phyloP scores from a whole-genome alignment of 2,113 vertebrate species.

The Agelaius phoeniceus region DNA sequence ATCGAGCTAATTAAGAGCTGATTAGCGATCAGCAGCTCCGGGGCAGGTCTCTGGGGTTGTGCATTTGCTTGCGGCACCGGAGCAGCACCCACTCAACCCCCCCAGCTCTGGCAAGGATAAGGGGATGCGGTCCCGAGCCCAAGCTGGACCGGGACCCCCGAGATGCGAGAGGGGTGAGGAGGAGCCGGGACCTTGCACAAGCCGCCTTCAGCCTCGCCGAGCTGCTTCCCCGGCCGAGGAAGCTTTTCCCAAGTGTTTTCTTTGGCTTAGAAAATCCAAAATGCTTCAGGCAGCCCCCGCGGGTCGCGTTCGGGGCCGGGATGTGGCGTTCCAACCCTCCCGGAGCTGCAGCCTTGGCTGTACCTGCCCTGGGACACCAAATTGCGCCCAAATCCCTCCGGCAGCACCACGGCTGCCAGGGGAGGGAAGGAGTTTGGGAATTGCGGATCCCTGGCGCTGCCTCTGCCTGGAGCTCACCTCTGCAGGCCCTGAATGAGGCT shows the following conservation, averaged over 20 bases:
- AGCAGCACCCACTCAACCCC: neutral
- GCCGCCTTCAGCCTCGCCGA: neutral
- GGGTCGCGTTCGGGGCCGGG: accelerated
- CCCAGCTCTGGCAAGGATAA: neutral
- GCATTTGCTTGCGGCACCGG: neutral
- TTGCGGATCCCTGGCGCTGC: accelerated
- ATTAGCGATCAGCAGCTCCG: neutral
- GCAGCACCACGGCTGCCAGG: neutral
- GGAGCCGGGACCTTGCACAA: accelerated
- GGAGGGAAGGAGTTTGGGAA: neutral
- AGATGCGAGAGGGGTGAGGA: neutral
- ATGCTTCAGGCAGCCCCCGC: neutral
- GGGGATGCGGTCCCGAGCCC: neutral
- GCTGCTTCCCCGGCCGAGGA: neutral
- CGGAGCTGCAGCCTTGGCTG: neutral
- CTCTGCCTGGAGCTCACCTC: neutral
- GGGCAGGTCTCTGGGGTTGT: neutral
- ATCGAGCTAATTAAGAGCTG: neutral
- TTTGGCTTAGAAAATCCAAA: neutral
- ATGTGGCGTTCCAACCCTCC: accelerated
- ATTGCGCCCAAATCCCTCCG: neutral
- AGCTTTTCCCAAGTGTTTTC: neutral
- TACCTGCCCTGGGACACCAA: neutral
- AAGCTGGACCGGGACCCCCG: too few relatives aligned
- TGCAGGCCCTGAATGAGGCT: neutral